Evolutionary conservation across 2,113 vertebrate genomes (phyloP), one percentile per base, ranked within the genome.

Genomic region (Damaliscus lunatus): DNA sequence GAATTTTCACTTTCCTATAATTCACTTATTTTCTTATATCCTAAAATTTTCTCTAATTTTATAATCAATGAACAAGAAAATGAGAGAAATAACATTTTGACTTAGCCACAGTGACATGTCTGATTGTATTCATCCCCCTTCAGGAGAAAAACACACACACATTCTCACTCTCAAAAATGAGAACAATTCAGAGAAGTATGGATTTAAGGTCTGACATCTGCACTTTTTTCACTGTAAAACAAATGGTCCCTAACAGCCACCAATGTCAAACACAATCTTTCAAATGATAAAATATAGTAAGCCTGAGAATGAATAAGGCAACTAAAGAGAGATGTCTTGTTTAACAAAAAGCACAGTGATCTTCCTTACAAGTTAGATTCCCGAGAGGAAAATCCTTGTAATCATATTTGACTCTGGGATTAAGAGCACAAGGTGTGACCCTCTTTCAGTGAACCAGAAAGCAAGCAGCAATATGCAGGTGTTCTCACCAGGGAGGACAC

Each of bases 171-270:
- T 88, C 6, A 27, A 71, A 91, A 57, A 93, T 62, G 91, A 83
- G 81, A 98, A 93, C 36, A 83, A 23, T 57, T 82, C 82, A 23
- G 67, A 90, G 67, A 95, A 98, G 94, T 40, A 60, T 94, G 96
- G 93, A 91, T 98, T 97, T 80, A 91, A 93, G 77, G 94, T 95
- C 94, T 97, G 96, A 94, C 82, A 95, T 92, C 50, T 92, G 77
- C 17, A 74, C 77, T 97, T 97, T 98, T 98, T 97, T 59, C 33
- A 40, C 43, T 86, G 93, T 97, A 96, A 98, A 98, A 97, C 85
- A 98, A 98, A 98, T 93, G 97, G 88, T 97, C 96, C 97, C 94
- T 59, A 48, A 96, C 80, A 93, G 98, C 96, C 27, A 60, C 81
- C 9, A 7, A 96, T 93, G 85, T 95, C 15, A 31, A 97, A 96